A percentile compares a stretch with the other conserved stretches of the same genome.
Evolutionary conservation across 2,888 invertebrate genomes (phyloP).

Genomic region (Elegia similella): DNA sequence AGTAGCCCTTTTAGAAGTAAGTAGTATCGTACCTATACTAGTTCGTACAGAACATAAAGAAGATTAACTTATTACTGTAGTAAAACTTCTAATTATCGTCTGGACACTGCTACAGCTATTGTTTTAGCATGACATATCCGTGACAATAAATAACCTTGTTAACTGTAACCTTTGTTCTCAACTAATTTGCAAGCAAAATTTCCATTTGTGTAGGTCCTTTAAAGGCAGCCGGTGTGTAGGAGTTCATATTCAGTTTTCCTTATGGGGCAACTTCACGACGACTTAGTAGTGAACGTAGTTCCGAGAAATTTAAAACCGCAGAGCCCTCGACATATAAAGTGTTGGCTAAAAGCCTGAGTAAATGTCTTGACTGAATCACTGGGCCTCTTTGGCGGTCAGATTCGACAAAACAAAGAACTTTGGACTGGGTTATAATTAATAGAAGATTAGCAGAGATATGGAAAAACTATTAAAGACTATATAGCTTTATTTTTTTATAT

Average conservation of each 20-base stretch:
- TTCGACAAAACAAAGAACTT: background rate
- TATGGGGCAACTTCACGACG: conserved; percentile 37
- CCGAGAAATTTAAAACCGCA: conserved; percentile 29
- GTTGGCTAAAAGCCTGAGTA: conserved; percentile 27
- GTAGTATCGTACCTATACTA: no score
- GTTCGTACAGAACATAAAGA: no score
- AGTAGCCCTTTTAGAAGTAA: no score
- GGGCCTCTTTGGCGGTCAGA: background rate
- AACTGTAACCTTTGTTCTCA: conserved; percentile 8
- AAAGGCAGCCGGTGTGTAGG: conserved; percentile 36
- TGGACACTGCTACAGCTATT: background rate
- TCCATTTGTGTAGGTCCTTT: conserved; percentile 6
- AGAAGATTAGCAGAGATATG: background rate
- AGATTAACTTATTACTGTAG: no score
- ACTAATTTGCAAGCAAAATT: conserved; percentile 4
- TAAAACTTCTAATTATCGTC: no score
- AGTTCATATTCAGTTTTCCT: conserved; percentile 48
- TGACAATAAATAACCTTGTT: conserved; percentile 2
- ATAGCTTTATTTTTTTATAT: background rate
- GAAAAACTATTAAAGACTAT: background rate
- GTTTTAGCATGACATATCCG: background rate
- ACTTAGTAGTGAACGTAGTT: conserved; percentile 27
- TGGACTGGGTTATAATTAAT: background rate
- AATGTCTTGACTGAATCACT: conserved; percentile 39
- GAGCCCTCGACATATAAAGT: conserved; percentile 18